Base-by-base conservation (phyloP, 2,797 vertebrate genomes). In the Bovichtus variegatus region DNA sequence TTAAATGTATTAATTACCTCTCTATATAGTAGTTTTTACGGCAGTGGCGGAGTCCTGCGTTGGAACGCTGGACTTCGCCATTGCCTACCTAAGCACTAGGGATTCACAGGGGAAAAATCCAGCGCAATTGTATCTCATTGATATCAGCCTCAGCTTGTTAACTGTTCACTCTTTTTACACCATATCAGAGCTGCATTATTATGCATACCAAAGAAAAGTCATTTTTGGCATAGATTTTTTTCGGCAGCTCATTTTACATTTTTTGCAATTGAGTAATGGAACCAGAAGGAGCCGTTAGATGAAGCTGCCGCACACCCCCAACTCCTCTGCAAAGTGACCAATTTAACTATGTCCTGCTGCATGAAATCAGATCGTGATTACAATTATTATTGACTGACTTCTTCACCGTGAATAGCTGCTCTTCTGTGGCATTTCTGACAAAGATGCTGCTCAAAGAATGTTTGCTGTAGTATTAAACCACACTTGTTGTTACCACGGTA, bases 401-500 rank as follows among this genome's bases (percentile, higher is more conserved):
- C 25, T 51, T 44, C 13, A 41, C 46, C 43, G 44, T n/a, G 25
- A 64, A 38, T 5, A 44, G 67, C 16, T 50, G 53, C 58, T 55
- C 8, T 36, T n/a, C 27, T 16, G 25, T n/a, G 50, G 31, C 29
- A 36, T 43, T 51, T 72, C 54, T 21, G 13, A 61, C 12, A 72
- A 71, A 72, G 9, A 0, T 25, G 25, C 51, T 34, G 34, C 64
- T 66, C 44, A 7, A 13, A 1, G 38, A 68, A 25, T 9, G 2
- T 66, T 53, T 64, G 13, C 21, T 38, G 55, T 25, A 8, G 43
- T 31, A 41, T 50, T 50, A 58, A 71, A 63, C 0, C 0, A 0
- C 10, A 31, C 51, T 25, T 64, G 50, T 27, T 64, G 50, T 83
- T 57, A 71, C 43, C 25, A 54, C 6, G 9, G 61, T 25, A 60